These are phyloP conservation scores for Drosophila parabipectinata DNA, from an alignment of 1,140 invertebrate genomes.

Conservation along the genomic window DNA sequence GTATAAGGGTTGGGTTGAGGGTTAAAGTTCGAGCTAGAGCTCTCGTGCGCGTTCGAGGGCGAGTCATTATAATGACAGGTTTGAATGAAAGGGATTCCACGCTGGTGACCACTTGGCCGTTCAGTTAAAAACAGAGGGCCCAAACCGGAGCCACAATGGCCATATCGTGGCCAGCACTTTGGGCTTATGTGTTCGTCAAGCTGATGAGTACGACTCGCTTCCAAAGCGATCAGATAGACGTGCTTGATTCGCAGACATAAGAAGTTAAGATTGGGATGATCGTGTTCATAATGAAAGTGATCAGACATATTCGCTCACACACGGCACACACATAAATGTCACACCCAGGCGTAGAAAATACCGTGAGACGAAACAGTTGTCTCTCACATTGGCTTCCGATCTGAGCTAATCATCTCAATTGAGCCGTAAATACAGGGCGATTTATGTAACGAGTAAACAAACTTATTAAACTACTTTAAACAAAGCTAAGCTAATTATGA, in stretches of 20 bases:
- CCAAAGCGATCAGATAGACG: conserved; percentile 14
- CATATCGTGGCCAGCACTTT: background rate
- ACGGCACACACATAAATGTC: conserved; percentile 23
- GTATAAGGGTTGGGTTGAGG: background rate
- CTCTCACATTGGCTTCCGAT: conserved; percentile 9
- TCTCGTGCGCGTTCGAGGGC: no score
- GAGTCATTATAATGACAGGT: conserved; percentile 16
- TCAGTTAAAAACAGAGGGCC: background rate
- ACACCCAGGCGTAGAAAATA: background rate
- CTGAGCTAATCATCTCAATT: conserved; percentile 1
- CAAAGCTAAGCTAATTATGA: background rate
- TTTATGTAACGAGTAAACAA: background rate
- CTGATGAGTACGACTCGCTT: background rate
- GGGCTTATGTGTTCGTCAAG: background rate
- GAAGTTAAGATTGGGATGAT: conserved; percentile 21
- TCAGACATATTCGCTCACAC: conserved; percentile 22
- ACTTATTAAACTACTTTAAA: background rate
- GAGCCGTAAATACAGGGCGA: background rate
- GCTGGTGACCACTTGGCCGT: conserved; percentile 1
- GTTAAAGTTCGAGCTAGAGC: conserved; percentile 16
- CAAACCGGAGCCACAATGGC: conserved; percentile 7
- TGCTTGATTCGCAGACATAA: conserved; percentile 11
- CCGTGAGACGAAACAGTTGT: conserved; percentile 24
- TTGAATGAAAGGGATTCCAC: conserved; percentile 17
- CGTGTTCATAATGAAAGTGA: conserved; percentile 45